phyloP scores from a whole-genome alignment of 30 jellyfish, hydroid and myxozoan species.

The Sanderia malayensis region DNA sequence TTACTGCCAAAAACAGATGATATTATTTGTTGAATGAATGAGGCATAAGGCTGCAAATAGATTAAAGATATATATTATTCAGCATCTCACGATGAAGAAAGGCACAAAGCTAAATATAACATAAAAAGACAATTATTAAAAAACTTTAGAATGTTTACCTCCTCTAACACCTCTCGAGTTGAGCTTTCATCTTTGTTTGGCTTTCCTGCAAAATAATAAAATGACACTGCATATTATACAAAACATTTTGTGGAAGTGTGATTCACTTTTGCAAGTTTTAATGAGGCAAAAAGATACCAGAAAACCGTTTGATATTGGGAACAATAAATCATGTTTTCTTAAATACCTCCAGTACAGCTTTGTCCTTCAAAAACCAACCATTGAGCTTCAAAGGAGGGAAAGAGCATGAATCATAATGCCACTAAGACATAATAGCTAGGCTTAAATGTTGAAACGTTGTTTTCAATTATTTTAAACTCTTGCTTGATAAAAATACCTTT shows the following conservation, averaged over 20 bases:
- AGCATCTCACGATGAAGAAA: background rate
- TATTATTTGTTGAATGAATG: slow-evolving; percentile 29
- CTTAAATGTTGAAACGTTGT: too few species aligned
- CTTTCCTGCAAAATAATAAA: slow-evolving; percentile 26
- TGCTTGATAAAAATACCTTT: slow-evolving; percentile 64
- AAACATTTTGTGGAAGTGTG: too few species aligned
- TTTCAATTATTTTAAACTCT: too few species aligned
- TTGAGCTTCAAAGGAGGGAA: slow-evolving; percentile 39
- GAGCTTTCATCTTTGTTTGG: slow-evolving; percentile 27
- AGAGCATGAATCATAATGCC: too few species aligned
- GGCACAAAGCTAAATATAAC: background rate
- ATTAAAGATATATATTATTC: too few species aligned
- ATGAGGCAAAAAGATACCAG: too few species aligned
- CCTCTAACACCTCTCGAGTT: slow-evolving; percentile 46
- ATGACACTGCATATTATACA: too few species aligned
- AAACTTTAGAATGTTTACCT: slow-evolving; percentile 7
- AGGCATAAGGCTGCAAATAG: slow-evolving; percentile 45
- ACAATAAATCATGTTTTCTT: too few species aligned
- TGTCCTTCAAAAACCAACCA: slow-evolving; percentile 84
- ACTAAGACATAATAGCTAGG: too few species aligned
- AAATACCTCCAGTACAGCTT: slow-evolving; percentile 56
- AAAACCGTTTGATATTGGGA: too few species aligned
- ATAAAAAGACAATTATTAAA: too few species aligned
- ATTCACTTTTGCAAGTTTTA: too few species aligned
- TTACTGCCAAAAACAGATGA: slow-evolving; percentile 49